Percentiles rank a stretch among this genome's conserved stretches.
Conservation (phyloP, 2,113 vertebrate genomes). For the Calonectris borealis region DNA sequence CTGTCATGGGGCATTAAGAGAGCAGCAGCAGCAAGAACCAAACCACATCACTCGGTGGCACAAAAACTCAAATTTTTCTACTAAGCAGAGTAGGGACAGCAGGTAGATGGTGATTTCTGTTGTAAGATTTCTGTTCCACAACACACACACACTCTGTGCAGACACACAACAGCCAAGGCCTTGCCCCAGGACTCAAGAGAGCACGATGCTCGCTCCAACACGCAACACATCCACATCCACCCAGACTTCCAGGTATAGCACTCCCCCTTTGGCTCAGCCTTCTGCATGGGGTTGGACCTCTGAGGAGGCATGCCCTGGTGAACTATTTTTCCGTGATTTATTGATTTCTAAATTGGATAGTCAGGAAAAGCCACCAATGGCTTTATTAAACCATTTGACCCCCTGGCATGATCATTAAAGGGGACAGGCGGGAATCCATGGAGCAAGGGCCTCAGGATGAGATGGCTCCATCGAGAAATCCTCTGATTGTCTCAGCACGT, state of each 20-base stretch:
- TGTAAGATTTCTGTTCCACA: not conserved
- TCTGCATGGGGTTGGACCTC: not conserved
- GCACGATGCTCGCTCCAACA: not conserved
- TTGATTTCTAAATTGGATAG: not conserved
- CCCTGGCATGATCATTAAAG: not conserved
- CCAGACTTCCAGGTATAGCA: not conserved
- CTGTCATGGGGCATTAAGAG: not conserved
- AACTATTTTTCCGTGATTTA: not conserved
- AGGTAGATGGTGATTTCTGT: not conserved
- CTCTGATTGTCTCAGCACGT: not conserved
- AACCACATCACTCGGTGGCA: not conserved
- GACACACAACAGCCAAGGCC: not conserved
- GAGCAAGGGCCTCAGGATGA: not conserved
- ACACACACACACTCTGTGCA: fast-evolving
- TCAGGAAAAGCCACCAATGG: not conserved
- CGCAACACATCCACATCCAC: fast-evolving
- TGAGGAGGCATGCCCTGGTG: not conserved
- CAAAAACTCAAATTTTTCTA: not conserved
- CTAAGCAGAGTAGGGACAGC: not conserved
- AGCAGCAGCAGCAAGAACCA: not conserved
- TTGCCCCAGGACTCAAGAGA: not conserved
- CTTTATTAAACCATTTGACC: not conserved
- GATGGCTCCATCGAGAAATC: fast-evolving
- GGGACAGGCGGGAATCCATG: fast-evolving
- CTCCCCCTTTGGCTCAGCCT: not conserved